These are phyloP conservation scores for Cheilosia vernalis DNA, from an alignment of 2,888 invertebrate genomes.

Conservation along the genomic window DNA sequence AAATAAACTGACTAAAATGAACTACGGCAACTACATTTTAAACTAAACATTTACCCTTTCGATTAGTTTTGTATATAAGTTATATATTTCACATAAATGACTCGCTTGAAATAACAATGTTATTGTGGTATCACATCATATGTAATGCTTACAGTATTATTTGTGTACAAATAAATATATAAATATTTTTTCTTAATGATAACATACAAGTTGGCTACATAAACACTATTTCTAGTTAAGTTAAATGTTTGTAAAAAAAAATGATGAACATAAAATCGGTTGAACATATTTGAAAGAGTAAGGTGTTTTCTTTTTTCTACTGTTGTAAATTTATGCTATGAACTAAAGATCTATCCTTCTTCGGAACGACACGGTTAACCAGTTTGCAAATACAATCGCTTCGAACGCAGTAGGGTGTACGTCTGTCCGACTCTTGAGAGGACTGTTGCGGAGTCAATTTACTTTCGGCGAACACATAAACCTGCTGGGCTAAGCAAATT, in stretches of 20 bases:
- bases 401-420: no score
- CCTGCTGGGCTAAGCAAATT: no score
- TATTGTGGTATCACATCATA: conserved; percentile 65
- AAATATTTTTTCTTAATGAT: conserved; percentile 28
- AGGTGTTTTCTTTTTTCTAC: conserved; percentile 40
- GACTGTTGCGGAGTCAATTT: no score
- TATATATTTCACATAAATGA: conserved; percentile 56
- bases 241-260: conserved; percentile 34
- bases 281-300: conserved; percentile 55
- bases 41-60: conserved; percentile 34
- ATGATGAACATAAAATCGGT: conserved; percentile 21
- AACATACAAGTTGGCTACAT: conserved; percentile 24
- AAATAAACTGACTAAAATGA: conserved; percentile 6
- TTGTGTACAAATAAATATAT: conserved; percentile 10
- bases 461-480: no score
- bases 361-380: background rate
- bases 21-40: background rate
- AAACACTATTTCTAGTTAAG: conserved; percentile 19
- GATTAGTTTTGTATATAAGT: conserved; percentile 34
- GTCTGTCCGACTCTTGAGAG: no score
- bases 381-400: no score
- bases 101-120: conserved; percentile 60
- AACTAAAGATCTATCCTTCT: conserved; percentile 1
- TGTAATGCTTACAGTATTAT: conserved; percentile 33
- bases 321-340: conserved; percentile 31